Conservation (phyloP, 2,113 vertebrate species). For the Oncorhynchus clarkii region DNA sequence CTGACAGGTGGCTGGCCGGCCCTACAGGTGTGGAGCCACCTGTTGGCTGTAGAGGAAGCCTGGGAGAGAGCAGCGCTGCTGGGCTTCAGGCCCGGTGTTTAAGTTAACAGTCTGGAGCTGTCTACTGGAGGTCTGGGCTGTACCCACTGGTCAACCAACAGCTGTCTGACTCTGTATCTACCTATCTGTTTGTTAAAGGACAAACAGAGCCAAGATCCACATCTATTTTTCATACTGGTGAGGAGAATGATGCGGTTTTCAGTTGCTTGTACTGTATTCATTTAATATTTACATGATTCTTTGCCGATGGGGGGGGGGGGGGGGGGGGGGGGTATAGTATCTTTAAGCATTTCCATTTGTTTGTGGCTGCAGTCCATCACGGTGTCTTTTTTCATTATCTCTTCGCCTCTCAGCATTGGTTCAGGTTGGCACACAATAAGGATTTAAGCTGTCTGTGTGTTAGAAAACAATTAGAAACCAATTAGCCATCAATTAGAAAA, state of each 20-base stretch:
- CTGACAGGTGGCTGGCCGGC: conserved; percentile 14
- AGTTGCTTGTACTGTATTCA: not conserved
- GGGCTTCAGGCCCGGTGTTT: conserved; percentile 16
- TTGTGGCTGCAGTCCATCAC: not conserved
- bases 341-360: conserved; percentile 1
- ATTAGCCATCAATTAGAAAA: conserved; percentile 15
- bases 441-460: conserved; percentile 2
- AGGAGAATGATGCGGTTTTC: not conserved
- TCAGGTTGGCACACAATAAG: not conserved
- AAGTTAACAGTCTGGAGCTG: conserved; percentile 17
- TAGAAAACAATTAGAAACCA: conserved; percentile 10
- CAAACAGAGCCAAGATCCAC: not conserved
- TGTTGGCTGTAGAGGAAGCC: conserved; percentile 15
- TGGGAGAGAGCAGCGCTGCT: conserved; percentile 15
- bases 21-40: conserved; percentile 30
- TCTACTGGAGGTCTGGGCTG: not conserved
- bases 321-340: not conserved
- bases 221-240: not conserved
- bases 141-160: conserved; percentile 5
- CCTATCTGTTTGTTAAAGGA: not conserved
- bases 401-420: not conserved
- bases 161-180: not conserved
- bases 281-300: not conserved
- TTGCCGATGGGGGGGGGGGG: not conserved
- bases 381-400: not conserved